phyloP scores from a whole-genome alignment of 2,797 vertebrate genomes.

The Alfaro cultratus region DNA sequence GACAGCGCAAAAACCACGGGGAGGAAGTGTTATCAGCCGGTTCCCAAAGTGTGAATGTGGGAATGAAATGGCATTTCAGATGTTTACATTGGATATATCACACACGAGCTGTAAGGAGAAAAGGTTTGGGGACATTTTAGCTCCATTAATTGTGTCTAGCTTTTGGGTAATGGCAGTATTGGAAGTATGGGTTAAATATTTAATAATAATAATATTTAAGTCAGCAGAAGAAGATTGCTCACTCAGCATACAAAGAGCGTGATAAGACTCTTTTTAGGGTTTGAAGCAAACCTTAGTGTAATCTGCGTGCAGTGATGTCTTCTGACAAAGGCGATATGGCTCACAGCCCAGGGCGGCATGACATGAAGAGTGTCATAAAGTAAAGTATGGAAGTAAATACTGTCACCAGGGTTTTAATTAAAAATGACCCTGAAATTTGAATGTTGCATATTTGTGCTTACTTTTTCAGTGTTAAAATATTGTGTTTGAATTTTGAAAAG shows the following conservation, averaged over 20 bases:
- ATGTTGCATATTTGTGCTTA: no score
- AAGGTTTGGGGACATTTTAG: background rate
- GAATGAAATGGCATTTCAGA: background rate
- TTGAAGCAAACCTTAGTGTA: background rate
- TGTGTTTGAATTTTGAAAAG: no score
- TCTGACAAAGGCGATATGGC: background rate
- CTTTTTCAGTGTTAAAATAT: no score
- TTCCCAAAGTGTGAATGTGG: background rate
- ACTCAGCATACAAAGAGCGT: no score
- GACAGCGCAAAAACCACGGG: background rate
- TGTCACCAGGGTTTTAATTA: no score
- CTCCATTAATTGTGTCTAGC: background rate
- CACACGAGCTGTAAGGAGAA: background rate
- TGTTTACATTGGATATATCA: background rate
- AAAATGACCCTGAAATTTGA: no score
- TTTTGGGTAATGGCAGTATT: background rate
- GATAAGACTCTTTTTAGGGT: background rate
- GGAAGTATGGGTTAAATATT: background rate
- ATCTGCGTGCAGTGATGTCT: background rate
- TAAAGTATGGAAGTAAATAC: no score
- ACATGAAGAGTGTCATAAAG: background rate
- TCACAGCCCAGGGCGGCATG: background rate
- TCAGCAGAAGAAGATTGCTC: background rate
- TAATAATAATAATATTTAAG: background rate
- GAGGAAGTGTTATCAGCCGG: background rate